A percentile compares a stretch with the other conserved stretches of the same genome.
Conservation (phyloP, 2,797 vertebrate species). For the Eleutherodactylus coqui region DNA sequence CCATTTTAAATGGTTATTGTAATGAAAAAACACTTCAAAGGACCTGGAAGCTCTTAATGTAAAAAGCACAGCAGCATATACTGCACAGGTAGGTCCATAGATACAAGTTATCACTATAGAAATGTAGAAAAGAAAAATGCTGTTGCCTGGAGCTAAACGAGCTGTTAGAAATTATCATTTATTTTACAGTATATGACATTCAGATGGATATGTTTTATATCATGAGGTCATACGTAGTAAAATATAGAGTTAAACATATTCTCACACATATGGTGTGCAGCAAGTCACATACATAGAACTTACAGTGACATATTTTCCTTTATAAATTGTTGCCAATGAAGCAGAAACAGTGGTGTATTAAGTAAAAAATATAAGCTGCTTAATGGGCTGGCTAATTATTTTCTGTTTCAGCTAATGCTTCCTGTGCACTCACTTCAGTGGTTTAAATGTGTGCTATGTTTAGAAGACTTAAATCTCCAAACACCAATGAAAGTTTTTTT, state of each 20-base stretch:
- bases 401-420: conserved; percentile 15
- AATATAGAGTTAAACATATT: neutral
- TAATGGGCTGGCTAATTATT: conserved; percentile 27
- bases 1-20: no score
- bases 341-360: conserved; percentile 25
- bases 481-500: neutral
- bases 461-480: neutral
- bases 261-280: neutral
- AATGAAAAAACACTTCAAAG: no score
- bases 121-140: no score
- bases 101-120: no score
- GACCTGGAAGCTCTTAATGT: no score
- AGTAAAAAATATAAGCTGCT: conserved; percentile 21
- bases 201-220: neutral
- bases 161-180: no score
- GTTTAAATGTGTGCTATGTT: conserved; percentile 28
- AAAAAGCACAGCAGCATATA: no score
- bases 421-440: conserved; percentile 21
- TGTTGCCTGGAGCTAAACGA: no score
- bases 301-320: neutral
- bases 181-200: neutral
- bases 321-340: conserved; percentile 24
- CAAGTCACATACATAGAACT: neutral
- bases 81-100: no score
- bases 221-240: neutral